Conservation (phyloP, 2,797 vertebrate species). For the Myripristis murdjan region DNA sequence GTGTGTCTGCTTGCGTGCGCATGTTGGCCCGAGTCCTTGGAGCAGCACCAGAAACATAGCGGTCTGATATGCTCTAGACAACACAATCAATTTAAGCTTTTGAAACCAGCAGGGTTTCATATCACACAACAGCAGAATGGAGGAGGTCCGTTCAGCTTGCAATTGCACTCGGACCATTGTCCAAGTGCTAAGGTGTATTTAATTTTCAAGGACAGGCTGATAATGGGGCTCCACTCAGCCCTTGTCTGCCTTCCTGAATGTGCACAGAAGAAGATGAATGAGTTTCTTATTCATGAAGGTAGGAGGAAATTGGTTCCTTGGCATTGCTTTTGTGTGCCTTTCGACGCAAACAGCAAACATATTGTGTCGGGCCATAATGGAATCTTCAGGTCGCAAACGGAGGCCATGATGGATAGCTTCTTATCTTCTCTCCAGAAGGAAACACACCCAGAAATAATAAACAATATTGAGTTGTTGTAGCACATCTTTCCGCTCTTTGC, state of each 20-base stretch:
- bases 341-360: slow-evolving; percentile 70
- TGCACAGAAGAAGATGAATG: slow-evolving; percentile 74
- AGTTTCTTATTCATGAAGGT: slow-evolving; percentile 79
- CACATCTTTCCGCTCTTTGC: slow-evolving; percentile 38
- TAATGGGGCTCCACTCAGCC: slow-evolving; percentile 69
- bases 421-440: slow-evolving; percentile 68
- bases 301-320: slow-evolving; percentile 81
- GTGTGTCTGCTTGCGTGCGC: not conserved
- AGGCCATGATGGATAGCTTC: slow-evolving; percentile 74
- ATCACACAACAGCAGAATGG: slow-evolving; percentile 37
- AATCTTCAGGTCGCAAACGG: slow-evolving; percentile 67
- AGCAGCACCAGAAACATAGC: not conserved
- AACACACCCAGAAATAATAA: slow-evolving; percentile 73
- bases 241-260: slow-evolving; percentile 71
- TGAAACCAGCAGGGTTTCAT: slow-evolving; percentile 9
- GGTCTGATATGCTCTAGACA: not conserved
- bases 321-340: slow-evolving; percentile 71
- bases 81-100: slow-evolving; percentile 14
- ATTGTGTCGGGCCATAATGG: slow-evolving; percentile 76
- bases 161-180: slow-evolving; percentile 36
- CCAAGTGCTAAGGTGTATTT: slow-evolving; percentile 40
- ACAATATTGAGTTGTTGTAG: slow-evolving; percentile 65
- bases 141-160: slow-evolving; percentile 21
- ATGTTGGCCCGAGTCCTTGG: not conserved
- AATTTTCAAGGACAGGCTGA: slow-evolving; percentile 58